A percentile compares a stretch with the other conserved stretches of the same genome.
These are phyloP conservation scores for Polyboroides typus DNA, from an alignment of 2,797 vertebrate genomes.

Conservation along the genomic window DNA sequence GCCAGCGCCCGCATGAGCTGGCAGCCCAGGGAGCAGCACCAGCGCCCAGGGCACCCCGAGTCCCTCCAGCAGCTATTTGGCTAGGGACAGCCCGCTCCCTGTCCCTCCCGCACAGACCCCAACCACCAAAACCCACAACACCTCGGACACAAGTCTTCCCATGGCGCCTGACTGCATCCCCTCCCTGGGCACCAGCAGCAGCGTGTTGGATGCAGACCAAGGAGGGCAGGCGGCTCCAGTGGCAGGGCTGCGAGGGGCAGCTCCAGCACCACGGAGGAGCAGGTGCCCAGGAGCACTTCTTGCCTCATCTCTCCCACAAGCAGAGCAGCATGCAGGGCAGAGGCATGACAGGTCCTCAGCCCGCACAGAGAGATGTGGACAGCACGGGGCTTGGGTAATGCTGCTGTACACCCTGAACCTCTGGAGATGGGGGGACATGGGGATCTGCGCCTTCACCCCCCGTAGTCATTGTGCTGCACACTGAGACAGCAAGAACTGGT, in stretches of 20 bases:
- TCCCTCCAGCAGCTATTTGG: not conserved
- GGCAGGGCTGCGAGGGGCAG: fast-evolving
- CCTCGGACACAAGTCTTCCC: not conserved
- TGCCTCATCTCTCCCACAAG: not conserved
- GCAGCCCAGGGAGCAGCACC: not conserved
- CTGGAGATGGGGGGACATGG: not conserved
- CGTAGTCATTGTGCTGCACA: fast-evolving
- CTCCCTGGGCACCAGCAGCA: no score
- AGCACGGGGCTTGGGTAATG: no score
- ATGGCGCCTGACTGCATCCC: fast-evolving
- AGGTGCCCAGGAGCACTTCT: no score
- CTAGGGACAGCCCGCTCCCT: not conserved
- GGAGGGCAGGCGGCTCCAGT: not conserved
- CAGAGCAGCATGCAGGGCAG: no score
- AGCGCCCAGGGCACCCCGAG: fast-evolving
- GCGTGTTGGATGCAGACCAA: fast-evolving
- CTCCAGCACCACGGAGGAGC: not conserved
- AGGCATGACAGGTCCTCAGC: not conserved
- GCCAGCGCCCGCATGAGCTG: fast-evolving
- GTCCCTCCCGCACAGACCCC: fast-evolving
- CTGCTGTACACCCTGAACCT: not conserved
- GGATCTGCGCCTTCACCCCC: not conserved
- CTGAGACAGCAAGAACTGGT: not conserved
- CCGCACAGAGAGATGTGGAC: no score
- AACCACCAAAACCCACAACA: not conserved